phyloP scores from a whole-genome alignment of 1,140 invertebrate genomes.

The Brachionus rotundiformis region DNA sequence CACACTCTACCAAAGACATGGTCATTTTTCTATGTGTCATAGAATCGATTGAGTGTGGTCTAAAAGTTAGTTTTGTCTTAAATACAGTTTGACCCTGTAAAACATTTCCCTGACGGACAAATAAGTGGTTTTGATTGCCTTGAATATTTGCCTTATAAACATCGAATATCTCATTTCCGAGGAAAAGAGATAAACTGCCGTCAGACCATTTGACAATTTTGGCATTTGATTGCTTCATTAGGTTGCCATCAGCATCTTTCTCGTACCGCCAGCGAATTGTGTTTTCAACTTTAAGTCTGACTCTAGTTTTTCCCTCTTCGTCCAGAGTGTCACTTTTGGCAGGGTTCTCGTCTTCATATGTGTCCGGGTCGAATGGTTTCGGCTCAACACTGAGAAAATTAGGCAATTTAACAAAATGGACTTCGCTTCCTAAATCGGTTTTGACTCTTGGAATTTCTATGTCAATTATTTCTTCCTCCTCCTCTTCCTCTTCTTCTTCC shows the following conservation, averaged over 20 bases:
- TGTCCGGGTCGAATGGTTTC: conserved; percentile 46
- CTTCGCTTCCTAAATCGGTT: conserved; percentile 36
- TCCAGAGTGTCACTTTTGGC: conserved; percentile 37
- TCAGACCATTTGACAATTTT: conserved; percentile 52
- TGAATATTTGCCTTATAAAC: conserved; percentile 26
- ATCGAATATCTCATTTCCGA: conserved; percentile 52
- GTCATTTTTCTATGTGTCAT: conserved; percentile 51
- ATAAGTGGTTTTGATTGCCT: conserved; percentile 52
- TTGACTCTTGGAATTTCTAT: conserved; percentile 50
- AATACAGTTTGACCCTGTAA: conserved; percentile 48
- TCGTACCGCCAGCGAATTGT: conserved; percentile 47
- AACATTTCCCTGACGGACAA: conserved; percentile 35
- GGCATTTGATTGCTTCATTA: conserved; percentile 33
- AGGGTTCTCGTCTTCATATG: conserved; percentile 22
- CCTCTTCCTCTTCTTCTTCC: conserved; percentile 46
- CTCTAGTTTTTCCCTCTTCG: conserved; percentile 41
- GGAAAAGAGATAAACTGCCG: conserved; percentile 40
- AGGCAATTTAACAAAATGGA: conserved; percentile 50
- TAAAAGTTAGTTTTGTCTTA: conserved; percentile 50
- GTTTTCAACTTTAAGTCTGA: conserved; percentile 40
- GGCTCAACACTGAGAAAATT: conserved; percentile 47
- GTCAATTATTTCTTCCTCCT: conserved; percentile 27
- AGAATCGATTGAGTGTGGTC: conserved; percentile 45
- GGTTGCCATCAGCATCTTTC: conserved; percentile 27
- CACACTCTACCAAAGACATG: conserved; percentile 28